These are phyloP conservation scores for Dione juno DNA, from an alignment of 2,888 invertebrate genomes.

Conservation along the genomic window DNA sequence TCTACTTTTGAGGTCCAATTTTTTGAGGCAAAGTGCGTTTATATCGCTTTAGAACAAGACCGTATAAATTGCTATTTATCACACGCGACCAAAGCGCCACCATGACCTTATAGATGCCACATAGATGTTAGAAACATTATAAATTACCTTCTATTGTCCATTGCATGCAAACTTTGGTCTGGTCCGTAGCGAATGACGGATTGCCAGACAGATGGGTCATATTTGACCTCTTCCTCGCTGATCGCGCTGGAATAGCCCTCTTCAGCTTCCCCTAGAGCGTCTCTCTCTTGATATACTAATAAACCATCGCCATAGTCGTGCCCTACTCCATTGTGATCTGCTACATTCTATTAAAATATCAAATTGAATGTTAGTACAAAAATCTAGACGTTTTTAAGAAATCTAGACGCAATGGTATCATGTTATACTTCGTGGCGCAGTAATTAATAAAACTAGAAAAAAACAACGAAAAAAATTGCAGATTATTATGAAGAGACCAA, in stretches of 20 bases:
- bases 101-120: too few species aligned
- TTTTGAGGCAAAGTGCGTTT: too few species aligned
- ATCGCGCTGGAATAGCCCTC: constrained; percentile 90
- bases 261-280: constrained; percentile 67
- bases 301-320: constrained; percentile 84
- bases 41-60: too few species aligned
- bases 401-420: not conserved
- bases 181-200: constrained; percentile 86
- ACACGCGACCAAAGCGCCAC: too few species aligned
- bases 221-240: constrained; percentile 89
- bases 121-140: not conserved
- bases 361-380: not conserved
- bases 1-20: too few species aligned
- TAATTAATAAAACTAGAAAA: too few species aligned
- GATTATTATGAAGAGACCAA: not conserved
- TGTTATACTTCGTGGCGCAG: too few species aligned
- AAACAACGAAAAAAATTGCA: too few species aligned
- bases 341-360: constrained; percentile 54
- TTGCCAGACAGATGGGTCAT: constrained; percentile 87
- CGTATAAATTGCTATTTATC: too few species aligned
- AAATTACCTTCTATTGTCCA: constrained; percentile 80
- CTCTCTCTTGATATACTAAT: constrained; percentile 79
- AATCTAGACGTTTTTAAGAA: not conserved
- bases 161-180: constrained; percentile 76
- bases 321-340: constrained; percentile 55